These are phyloP conservation scores for Lithobates sylvaticus DNA, from an alignment of 2,797 vertebrate species.

Conservation along the genomic window DNA sequence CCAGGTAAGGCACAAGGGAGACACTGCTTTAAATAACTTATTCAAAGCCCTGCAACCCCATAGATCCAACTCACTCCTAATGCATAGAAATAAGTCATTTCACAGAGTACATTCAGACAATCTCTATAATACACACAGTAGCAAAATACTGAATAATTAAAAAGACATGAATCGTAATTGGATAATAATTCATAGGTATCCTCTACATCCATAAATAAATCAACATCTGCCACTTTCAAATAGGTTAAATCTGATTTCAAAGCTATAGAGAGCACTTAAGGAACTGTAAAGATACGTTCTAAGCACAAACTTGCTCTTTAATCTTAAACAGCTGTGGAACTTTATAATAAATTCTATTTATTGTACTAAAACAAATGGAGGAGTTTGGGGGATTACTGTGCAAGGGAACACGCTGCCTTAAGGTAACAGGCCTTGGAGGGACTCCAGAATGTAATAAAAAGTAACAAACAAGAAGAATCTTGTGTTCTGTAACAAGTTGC, in stretches of 20 bases:
- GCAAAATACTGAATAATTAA: slow-evolving; percentile 49
- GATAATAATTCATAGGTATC: slow-evolving; percentile 57
- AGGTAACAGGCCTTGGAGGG: slow-evolving; percentile 48
- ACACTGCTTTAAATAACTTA: slow-evolving; percentile 49
- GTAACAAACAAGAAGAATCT: slow-evolving; percentile 42
- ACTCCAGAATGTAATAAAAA: slow-evolving; percentile 46
- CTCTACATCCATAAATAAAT: slow-evolving; percentile 47
- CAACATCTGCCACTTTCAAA: slow-evolving; percentile 25
- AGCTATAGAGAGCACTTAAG: slow-evolving; percentile 33
- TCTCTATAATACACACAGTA: slow-evolving; percentile 46
- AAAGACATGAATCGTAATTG: slow-evolving; percentile 28
- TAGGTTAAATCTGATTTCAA: slow-evolving; percentile 31
- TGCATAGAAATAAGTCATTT: slow-evolving; percentile 61
- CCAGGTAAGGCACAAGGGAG: slow-evolving; percentile 48
- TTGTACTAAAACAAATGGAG: slow-evolving; percentile 53
- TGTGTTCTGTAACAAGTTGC: slow-evolving; percentile 22
- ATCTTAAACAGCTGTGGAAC: slow-evolving; percentile 53
- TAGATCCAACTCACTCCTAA: slow-evolving; percentile 26
- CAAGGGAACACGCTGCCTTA: slow-evolving; percentile 46
- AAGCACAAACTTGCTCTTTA: slow-evolving; percentile 19
- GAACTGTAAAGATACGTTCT: slow-evolving; percentile 38
- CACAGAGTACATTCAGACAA: slow-evolving; percentile 50
- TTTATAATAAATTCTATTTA: slow-evolving; percentile 50
- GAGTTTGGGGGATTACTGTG: slow-evolving; percentile 43
- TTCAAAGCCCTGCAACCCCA: slow-evolving; percentile 14